Percentiles rank a stretch among this genome's conserved stretches.
Evolutionary conservation across 2,797 vertebrate species (phyloP).

Genomic region (Malacoctenus gilli): DNA sequence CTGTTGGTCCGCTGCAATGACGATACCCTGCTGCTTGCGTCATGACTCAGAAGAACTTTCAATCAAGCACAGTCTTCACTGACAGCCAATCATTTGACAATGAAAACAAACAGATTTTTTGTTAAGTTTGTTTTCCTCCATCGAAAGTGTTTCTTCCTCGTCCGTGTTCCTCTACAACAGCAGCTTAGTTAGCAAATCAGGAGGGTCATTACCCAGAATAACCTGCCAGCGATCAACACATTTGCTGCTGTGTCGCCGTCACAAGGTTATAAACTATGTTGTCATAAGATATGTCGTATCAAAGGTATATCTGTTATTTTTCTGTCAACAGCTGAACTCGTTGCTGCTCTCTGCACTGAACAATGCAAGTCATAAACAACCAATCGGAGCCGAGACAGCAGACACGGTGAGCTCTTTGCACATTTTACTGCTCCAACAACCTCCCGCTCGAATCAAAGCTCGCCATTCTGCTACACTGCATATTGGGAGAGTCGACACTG

Average conservation of each 20-base stretch:
- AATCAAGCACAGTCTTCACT: too few relatives aligned
- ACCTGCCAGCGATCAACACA: slow-evolving; percentile 3
- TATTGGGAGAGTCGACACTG: slow-evolving; percentile 16
- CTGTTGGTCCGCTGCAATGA: not conserved
- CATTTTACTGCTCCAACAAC: slow-evolving; percentile 25
- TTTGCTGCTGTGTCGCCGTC: not conserved
- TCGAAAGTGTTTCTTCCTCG: not conserved
- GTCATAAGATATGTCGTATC: slow-evolving; percentile 15
- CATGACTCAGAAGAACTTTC: not conserved
- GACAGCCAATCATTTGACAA: too few relatives aligned
- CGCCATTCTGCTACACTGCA: slow-evolving; percentile 27
- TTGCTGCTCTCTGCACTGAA: slow-evolving; percentile 29
- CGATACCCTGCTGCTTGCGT: too few relatives aligned
- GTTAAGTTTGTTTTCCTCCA: not conserved
- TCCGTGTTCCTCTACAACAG: slow-evolving; percentile 4
- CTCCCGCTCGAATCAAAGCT: slow-evolving; percentile 32
- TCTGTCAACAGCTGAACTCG: slow-evolving; percentile 16
- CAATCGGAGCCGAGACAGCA: slow-evolving; percentile 50
- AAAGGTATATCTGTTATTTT: slow-evolving; percentile 10
- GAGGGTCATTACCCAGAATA: not conserved
- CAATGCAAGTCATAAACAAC: slow-evolving; percentile 55
- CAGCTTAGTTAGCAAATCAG: not conserved
- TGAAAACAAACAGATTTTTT: too few relatives aligned
- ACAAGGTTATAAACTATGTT: not conserved
- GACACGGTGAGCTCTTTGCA: slow-evolving; percentile 44